These are phyloP conservation scores for Pyrrhosoma nymphula DNA, from an alignment of 2,888 invertebrate genomes.

Conservation along the genomic window DNA sequence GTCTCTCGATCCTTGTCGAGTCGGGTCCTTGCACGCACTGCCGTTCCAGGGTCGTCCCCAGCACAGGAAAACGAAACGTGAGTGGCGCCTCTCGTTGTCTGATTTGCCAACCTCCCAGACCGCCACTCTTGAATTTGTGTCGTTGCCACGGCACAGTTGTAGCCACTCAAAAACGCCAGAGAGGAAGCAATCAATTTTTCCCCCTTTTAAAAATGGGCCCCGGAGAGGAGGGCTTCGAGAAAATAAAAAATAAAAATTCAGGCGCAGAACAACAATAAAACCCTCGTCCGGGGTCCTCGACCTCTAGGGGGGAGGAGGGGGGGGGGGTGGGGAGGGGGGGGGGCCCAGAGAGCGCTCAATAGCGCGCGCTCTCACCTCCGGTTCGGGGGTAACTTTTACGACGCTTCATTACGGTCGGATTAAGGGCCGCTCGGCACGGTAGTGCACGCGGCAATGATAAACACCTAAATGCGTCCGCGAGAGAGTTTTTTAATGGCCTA, in stretches of 20 bases:
- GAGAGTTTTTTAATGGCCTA: background rate
- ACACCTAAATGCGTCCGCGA: slow-evolving; percentile 11
- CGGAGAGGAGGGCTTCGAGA: background rate
- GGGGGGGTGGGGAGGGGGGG: no score
- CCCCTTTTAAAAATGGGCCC: background rate
- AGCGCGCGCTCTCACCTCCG: background rate
- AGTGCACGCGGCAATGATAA: slow-evolving; percentile 26
- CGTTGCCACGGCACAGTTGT: no score
- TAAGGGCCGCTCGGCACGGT: background rate
- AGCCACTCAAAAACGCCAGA: background rate
- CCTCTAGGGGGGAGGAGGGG: background rate
- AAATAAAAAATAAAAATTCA: background rate
- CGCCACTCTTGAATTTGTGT: no score
- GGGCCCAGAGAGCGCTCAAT: background rate
- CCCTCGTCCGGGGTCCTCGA: slow-evolving; percentile 1
- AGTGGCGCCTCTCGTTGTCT: no score
- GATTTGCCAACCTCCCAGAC: no score
- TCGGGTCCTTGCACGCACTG: no score
- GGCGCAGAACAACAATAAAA: background rate
- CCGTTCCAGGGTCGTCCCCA: no score
- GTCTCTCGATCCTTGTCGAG: no score
- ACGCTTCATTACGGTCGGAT: slow-evolving; percentile 25
- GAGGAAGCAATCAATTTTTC: slow-evolving; percentile 25
- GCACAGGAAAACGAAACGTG: no score
- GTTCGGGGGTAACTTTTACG: background rate